Base-by-base conservation (phyloP, 2,113 vertebrate genomes). In the Euleptes europaea region DNA sequence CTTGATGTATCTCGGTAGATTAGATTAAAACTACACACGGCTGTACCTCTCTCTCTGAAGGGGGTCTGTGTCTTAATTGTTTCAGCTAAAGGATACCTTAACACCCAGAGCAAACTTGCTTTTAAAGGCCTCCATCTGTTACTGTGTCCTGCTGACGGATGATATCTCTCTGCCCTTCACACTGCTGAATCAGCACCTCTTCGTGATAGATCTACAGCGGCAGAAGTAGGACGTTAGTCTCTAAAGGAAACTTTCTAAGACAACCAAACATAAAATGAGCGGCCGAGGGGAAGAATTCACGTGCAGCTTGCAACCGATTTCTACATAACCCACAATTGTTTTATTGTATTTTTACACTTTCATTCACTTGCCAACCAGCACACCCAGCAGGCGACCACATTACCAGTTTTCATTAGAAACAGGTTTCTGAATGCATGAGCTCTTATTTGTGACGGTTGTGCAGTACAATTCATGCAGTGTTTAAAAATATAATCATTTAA, bases 111-210 rank as follows among this genome's bases (percentile, higher is more conserved):
- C 86, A 93, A 90, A 82, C 49, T 0, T 0, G 65, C 47, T 88
- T 90, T 93, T 92, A 91, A 91, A 91, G 80, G 80, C 84, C 84
- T 93, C 92, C 91, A 91, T 92, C 91, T 91, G 86, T 88, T 91
- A 86, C 83, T 70, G 77, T 78, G 85, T 82, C 82, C 51, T 85
- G 67, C 0, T 19, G 81, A 66, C 0, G 15, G 81, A 79, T 88
- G 35, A 71, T 12, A 0, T 73, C 49, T 75, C 81, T 87, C 77
- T 89, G 91, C 86, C 90, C 91, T 92, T 93, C 86, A 86, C 63
- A 38, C 1, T 10, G 40, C 87, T 86, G 86, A 90, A 57, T 86
- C 91, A 87, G 83, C 72, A 51, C 2, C 54, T 79, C 89, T 79
- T 88, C 80, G 69, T 80, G 82, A 85, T 28, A 38, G 47, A 78